phyloP scores from a whole-genome alignment of 2,888 invertebrate species.

The Eretmocerus hayati region DNA sequence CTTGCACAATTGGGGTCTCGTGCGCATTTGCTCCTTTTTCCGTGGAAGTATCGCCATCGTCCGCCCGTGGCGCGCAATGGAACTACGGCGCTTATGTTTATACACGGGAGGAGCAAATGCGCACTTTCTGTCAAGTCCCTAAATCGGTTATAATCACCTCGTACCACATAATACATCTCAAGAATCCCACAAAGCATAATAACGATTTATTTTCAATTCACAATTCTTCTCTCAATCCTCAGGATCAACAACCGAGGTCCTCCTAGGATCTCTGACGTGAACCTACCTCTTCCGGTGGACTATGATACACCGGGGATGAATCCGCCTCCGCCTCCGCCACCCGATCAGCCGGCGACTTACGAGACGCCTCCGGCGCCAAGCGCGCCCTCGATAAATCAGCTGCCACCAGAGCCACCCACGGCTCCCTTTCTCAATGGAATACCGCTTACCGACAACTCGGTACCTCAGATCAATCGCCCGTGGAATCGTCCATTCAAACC shows the following conservation, averaged over 20 bases:
- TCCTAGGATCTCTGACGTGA: conserved; percentile 71
- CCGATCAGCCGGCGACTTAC: conserved; percentile 64
- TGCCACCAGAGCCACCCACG: conserved; percentile 52
- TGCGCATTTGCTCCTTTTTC: too few relatives aligned
- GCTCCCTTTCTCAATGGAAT: conserved; percentile 62
- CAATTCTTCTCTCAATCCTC: too few relatives aligned
- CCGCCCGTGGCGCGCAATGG: too few relatives aligned
- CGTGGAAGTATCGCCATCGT: too few relatives aligned
- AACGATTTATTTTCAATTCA: too few relatives aligned
- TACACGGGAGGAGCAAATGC: too few relatives aligned
- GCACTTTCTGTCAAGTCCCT: too few relatives aligned
- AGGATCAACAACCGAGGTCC: conserved; percentile 87
- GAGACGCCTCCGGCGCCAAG: conserved; percentile 50
- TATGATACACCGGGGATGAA: conserved; percentile 55
- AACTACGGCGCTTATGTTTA: too few relatives aligned
- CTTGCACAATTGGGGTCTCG: too few relatives aligned
- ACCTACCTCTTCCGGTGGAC: conserved; percentile 61
- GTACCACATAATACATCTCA: too few relatives aligned
- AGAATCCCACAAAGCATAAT: too few relatives aligned
- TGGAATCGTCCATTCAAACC: conserved; percentile 31
- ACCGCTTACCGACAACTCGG: conserved; percentile 67
- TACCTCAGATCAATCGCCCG: conserved; percentile 47
- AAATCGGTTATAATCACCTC: too few relatives aligned
- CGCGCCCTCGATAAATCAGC: conserved; percentile 49
- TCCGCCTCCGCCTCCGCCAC: conserved; percentile 49